Evolutionary conservation across 2,113 vertebrate species (phyloP), one percentile per base, ranked within the genome.

Genomic region (Blennius ocellaris): DNA sequence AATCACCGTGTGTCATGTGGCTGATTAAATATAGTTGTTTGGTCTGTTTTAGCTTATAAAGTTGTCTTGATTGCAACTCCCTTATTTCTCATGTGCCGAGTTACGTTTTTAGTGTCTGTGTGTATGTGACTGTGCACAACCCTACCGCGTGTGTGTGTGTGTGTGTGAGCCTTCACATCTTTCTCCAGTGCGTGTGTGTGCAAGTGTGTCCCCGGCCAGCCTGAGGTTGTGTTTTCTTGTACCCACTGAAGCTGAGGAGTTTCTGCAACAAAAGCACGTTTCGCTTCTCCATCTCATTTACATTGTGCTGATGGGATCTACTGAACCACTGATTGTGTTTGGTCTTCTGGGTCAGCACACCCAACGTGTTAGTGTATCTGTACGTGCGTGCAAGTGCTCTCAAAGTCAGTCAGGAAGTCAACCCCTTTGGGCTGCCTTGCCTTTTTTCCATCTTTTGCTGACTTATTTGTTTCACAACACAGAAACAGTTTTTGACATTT

Each of bases 201-300:
- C 67, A 37, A 11, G 11, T 50, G 55, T 51, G 52, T 63, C 52
- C 48, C 45, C 21, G 10, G 36, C 38, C 45, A 50, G 76, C 59
- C 76, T 68, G 64, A 80, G 67, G 80, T 80, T 75, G 68, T 63
- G 69, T 77, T 81, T 81, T 68, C 44, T 55, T 65, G 69, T 67
- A 53, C 39, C 69, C 75, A 69, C 54, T 73, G 67, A 30, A 84
- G 78, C 79, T 80, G 76, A 81, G 37, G 62, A 80, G 73, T 86
- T 87, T 87, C 50, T 87, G 87, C 87, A 87, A 88, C 79, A 87
- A 87, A 80, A 83, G 83, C 81, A 76, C 41, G 67, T 87, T 88
- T 71, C 17, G 9, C 73, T 66, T 30, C 61, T 76, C 61, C 57
- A 44, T 85, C 77, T 89, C 83, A 87, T 92, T 87, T 86, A 80